Base-by-base conservation (phyloP, 2,888 invertebrate species). In the Tyria jacobaeae region DNA sequence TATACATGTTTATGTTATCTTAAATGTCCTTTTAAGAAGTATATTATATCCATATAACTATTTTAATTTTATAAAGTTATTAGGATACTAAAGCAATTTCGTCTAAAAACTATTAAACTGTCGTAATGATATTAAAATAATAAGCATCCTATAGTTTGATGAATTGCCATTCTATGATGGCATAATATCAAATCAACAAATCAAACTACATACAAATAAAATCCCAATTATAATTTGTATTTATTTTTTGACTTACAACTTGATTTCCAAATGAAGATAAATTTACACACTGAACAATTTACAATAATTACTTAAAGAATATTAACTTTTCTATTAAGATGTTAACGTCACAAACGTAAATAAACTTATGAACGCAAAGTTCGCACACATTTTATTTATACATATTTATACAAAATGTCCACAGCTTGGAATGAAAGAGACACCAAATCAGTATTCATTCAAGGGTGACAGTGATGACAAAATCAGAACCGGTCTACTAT, bases 311-410 rank as follows among this genome's bases (percentile, higher is more conserved):
- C 9, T 34, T 50, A 21, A 49, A 31, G 15, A 44, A 25, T 51
- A 25, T 10, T 17, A n/a, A 21, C 41, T 51, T 7, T 27, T 56
- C 49, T 39, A 35, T 14, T 39, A n/a, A 12, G 31, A 58, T 75
- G 57, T 60, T 60, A 49, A 54, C 67, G 3, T 37, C 7, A 14
- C 53, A 52, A 66, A 53, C 24, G 54, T 67, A 65, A 67, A 64
- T 60, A 57, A 57, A 64, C 52, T 41, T 66, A 62, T 74, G 70
- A 75, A 55, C 56, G 27, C 31, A 39, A 60, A 24, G 15, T n/a
- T 41, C 9, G 34, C 39, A 27, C 56, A 39, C 57, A 63, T 54
- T 66, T 48, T 66, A 69, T 66, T 48, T 66, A 69, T 75, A 74
- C 65, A 62, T 66, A 64, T 67, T 60, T 51, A 60, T 66, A 65